A percentile compares a stretch with the other conserved stretches of the same genome.
Evolutionary conservation across 2,888 invertebrate species (phyloP).

Genomic region (Eilema griseolum): DNA sequence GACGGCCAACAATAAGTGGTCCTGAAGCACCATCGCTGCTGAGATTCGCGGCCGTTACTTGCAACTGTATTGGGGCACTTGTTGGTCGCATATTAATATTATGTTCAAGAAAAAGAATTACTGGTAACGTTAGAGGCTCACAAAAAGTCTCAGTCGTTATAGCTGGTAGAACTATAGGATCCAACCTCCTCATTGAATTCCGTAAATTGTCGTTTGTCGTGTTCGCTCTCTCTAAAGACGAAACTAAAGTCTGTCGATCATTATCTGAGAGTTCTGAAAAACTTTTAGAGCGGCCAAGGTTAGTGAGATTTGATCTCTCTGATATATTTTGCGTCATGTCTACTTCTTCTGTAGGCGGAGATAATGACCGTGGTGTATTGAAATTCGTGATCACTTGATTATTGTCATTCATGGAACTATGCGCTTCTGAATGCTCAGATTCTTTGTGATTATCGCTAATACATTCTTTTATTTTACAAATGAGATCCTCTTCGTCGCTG

Average conservation of each 20-base stretch:
- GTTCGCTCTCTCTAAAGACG: slow-evolving; percentile 69
- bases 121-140: slow-evolving; percentile 79
- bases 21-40: slow-evolving; percentile 77
- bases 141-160: slow-evolving; percentile 68
- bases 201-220: slow-evolving; percentile 74
- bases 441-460: slow-evolving; percentile 63
- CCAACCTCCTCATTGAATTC: slow-evolving; percentile 80
- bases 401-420: slow-evolving; percentile 75
- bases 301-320: slow-evolving; percentile 58
- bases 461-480: slow-evolving; percentile 79
- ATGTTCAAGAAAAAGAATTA: slow-evolving; percentile 81
- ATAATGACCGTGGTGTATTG: slow-evolving; percentile 56
- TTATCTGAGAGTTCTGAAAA: slow-evolving; percentile 72
- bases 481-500: slow-evolving; percentile 82
- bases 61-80: slow-evolving; percentile 81
- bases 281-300: slow-evolving; percentile 77
- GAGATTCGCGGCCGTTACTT: slow-evolving; percentile 81
- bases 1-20: slow-evolving; percentile 78
- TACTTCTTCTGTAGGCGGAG: slow-evolving; percentile 59
- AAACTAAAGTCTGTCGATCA: slow-evolving; percentile 62
- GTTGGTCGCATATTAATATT: slow-evolving; percentile 81
- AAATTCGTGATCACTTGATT: slow-evolving; percentile 73
- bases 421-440: slow-evolving; percentile 65
- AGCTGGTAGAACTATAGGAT: slow-evolving; percentile 80
- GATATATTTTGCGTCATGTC: slow-evolving; percentile 58